A percentile compares a stretch with the other conserved stretches of the same genome.
Evolutionary conservation across 2,888 invertebrate genomes (phyloP).

Genomic region (Charanyca ferruginea): DNA sequence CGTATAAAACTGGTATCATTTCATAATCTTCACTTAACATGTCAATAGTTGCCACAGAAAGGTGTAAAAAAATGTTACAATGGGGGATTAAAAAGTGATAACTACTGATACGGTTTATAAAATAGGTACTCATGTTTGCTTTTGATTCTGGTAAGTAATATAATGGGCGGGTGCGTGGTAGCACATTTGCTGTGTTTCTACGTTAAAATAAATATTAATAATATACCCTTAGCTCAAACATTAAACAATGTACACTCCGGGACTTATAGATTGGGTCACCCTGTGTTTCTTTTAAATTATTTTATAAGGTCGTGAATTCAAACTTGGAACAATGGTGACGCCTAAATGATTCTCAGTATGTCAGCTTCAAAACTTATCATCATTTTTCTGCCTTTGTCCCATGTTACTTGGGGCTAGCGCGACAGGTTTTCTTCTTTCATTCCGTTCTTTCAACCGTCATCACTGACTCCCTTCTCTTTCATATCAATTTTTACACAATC

Average conservation of each 20-base stretch:
- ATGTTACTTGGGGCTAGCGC: too few relatives aligned
- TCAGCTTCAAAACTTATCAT: too few relatives aligned
- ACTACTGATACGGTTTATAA: conserved; percentile 18
- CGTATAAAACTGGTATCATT: conserved; percentile 24
- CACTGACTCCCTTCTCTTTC: too few relatives aligned
- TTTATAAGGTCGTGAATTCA: neutral
- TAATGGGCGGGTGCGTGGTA: conserved; percentile 3
- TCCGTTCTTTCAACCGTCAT: too few relatives aligned
- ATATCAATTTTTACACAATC: too few relatives aligned
- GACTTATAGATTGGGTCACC: neutral
- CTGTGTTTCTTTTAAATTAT: neutral
- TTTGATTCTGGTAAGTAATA: conserved; percentile 19
- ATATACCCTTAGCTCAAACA: neutral
- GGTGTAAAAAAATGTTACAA: conserved; percentile 48
- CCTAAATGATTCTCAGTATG: neutral
- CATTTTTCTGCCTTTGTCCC: too few relatives aligned
- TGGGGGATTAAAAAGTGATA: conserved; percentile 42
- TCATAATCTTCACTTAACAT: conserved; percentile 36
- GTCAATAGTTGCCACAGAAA: conserved; percentile 34
- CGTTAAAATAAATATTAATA: conserved; percentile 16
- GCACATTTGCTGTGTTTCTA: conserved; percentile 27
- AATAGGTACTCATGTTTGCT: conserved; percentile 36
- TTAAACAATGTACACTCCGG: neutral
- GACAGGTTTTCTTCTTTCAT: too few relatives aligned
- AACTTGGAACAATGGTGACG: neutral